phyloP scores from a whole-genome alignment of 2,888 invertebrate species.

The Bembecia ichneumoniformis region DNA sequence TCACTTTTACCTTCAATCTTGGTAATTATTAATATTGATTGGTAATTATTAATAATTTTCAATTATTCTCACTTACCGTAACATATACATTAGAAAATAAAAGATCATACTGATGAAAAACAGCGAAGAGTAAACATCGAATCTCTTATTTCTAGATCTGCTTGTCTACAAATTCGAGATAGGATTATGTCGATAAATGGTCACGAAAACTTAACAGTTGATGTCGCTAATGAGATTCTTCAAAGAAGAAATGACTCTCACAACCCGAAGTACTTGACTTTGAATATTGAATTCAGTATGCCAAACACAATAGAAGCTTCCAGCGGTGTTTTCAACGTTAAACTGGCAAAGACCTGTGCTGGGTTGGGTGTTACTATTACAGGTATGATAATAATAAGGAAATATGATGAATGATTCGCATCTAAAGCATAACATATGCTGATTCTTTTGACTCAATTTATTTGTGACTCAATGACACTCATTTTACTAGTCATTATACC shows the following conservation, averaged over 20 bases:
- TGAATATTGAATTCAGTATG: constrained; percentile 92
- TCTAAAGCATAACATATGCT: no score
- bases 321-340: constrained; percentile 91
- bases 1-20: no score
- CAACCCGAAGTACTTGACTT: constrained; percentile 76
- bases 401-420: not conserved
- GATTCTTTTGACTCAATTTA: no score
- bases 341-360: constrained; percentile 83
- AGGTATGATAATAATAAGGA: constrained; percentile 51
- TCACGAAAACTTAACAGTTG: constrained; percentile 76
- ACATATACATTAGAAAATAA: no score
- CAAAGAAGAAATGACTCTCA: constrained; percentile 72
- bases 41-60: no score
- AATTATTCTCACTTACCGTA: no score
- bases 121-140: not conserved
- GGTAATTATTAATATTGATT: no score
- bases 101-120: no score
- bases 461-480: no score
- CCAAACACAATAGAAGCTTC: constrained; percentile 92
- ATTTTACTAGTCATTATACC: no score
- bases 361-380: constrained; percentile 93
- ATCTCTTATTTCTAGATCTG: constrained; percentile 65
- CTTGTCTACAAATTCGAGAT: constrained; percentile 85
- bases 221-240: constrained; percentile 73
- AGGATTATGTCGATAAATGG: constrained; percentile 89